Percentiles rank a stretch among this genome's conserved stretches.
Conservation (phyloP, 2,113 vertebrate genomes). For the Gnathonemus longibarbis region DNA sequence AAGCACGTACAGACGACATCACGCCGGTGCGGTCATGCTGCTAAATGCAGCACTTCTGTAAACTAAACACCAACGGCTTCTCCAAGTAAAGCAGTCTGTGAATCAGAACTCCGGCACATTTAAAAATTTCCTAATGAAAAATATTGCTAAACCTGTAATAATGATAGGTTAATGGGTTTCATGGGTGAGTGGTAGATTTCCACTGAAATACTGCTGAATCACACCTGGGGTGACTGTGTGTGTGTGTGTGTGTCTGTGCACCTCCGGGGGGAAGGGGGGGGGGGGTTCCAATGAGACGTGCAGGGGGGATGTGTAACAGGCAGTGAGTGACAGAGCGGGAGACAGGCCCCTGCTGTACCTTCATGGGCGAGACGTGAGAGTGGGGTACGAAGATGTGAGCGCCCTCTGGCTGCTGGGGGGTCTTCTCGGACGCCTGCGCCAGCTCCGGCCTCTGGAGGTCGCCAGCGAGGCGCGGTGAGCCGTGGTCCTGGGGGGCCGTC, state of each 20-base stretch:
- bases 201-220: not conserved
- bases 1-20: not conserved
- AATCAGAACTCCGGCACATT: not conserved
- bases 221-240: not conserved
- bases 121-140: not conserved
- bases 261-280: not conserved
- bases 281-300: not conserved
- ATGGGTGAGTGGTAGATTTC: not conserved
- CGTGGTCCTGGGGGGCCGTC: constrained; percentile 62
- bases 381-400: constrained; percentile 90
- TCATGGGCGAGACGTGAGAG: constrained; percentile 81
- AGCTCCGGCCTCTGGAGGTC: constrained; percentile 77
- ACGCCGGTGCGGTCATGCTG: not conserved
- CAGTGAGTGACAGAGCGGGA: not conserved
- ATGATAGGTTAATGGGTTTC: not conserved
- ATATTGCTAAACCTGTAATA: not conserved
- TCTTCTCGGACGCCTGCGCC: constrained; percentile 88
- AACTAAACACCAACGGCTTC: not conserved
- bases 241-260: not conserved
- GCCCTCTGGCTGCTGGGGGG: constrained; percentile 86
- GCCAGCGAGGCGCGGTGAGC: constrained; percentile 60
- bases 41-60: not conserved
- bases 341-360: constrained; percentile 55
- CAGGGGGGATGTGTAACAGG: not conserved
- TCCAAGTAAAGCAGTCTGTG: not conserved